Evolutionary conservation across 2,113 vertebrate species (phyloP).

Genomic region (Opisthocomus hoazin): DNA sequence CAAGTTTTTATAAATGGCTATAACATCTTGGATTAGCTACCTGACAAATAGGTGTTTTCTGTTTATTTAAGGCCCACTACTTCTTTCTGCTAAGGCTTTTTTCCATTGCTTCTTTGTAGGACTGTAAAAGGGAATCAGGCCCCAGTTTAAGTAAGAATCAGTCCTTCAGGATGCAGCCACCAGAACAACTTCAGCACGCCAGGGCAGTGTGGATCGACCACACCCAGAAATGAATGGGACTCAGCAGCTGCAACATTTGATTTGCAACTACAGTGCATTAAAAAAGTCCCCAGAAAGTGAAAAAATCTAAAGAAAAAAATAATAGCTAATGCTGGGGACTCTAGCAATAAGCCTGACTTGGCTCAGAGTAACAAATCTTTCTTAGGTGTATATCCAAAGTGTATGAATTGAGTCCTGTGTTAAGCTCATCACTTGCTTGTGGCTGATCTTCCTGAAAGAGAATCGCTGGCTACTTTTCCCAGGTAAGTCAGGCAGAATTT

Average conservation of each 20-base stretch:
- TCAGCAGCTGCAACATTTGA: not conserved
- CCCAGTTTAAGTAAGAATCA: not conserved
- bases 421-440: not conserved
- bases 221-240: not conserved
- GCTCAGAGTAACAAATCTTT: not conserved
- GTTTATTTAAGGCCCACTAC: not conserved
- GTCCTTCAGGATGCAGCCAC: not conserved
- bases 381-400: not conserved
- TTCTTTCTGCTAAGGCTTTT: not conserved
- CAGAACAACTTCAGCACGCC: not conserved
- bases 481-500: not conserved
- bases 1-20: not conserved
- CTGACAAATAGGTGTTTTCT: conserved; percentile 12
- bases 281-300: not conserved
- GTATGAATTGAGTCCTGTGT: not conserved
- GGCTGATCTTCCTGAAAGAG: not conserved
- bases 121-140: not conserved
- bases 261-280: not conserved
- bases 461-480: not conserved
- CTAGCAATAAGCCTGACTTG: not conserved
- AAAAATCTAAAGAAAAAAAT: not conserved
- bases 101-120: not conserved
- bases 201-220: not conserved
- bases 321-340: not conserved
- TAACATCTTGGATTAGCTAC: conserved; percentile 12